Conservation (phyloP, 2,888 invertebrate genomes). For the Cryptocheilus praepositus region DNA sequence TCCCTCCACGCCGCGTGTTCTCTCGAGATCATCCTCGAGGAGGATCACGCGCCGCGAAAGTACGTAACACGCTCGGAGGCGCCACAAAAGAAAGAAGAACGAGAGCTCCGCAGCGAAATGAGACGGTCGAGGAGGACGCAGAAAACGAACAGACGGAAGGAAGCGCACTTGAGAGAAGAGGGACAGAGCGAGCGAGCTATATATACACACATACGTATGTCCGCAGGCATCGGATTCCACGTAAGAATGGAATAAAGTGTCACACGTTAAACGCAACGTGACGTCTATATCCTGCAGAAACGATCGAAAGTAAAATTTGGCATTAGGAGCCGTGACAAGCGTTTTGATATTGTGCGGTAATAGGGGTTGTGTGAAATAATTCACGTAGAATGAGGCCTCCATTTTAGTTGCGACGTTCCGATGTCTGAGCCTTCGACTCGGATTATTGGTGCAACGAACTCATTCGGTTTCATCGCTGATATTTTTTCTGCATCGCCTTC, state of each 20-base stretch:
- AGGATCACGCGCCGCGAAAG: constrained; percentile 42
- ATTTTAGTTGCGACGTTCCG: too few relatives aligned
- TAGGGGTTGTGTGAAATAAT: too few relatives aligned
- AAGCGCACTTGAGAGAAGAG: constrained; percentile 18
- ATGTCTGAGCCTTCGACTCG: too few relatives aligned
- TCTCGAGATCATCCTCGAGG: constrained; percentile 46
- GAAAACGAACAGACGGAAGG: constrained; percentile 21
- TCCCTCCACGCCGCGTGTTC: constrained; percentile 44
- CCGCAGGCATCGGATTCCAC: constrained; percentile 2
- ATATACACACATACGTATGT: too few relatives aligned
- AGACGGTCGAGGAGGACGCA: constrained; percentile 9
- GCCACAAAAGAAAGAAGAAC: constrained; percentile 52
- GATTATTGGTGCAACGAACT: not conserved
- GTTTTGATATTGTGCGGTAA: too few relatives aligned
- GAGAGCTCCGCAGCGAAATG: constrained; percentile 3
- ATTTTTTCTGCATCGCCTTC: too few relatives aligned
- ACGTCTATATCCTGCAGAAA: not conserved
- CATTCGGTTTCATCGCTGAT: not conserved
- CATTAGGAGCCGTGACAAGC: too few relatives aligned
- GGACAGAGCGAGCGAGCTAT: constrained; percentile 18
- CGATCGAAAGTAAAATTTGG: too few relatives aligned
- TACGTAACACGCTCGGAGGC: constrained; percentile 50
- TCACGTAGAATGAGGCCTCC: too few relatives aligned
- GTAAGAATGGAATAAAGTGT: constrained; percentile 8
- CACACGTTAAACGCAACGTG: not conserved